Base-by-base conservation (phyloP, 2,113 vertebrate genomes). In the Ciconia stormi region DNA sequence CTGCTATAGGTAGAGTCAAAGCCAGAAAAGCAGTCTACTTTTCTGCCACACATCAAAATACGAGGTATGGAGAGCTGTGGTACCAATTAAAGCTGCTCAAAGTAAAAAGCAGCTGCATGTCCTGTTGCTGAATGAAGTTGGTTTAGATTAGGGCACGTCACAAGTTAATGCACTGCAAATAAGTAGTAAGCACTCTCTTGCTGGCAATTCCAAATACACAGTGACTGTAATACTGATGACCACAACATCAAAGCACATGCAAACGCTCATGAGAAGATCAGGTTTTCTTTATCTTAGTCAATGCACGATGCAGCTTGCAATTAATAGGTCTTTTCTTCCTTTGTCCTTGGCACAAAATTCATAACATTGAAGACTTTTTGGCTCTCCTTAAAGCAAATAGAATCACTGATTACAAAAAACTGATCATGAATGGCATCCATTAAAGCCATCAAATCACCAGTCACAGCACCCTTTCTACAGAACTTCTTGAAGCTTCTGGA, bases 351-450 rank as follows among this genome's bases (percentile, higher is more conserved):
- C 42, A 85, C 23, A 56, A 32, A 81, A 87, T 42, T 81, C 2
- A 0, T 27, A 66, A 89, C 13, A 23, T 0, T n/a, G 69, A 78
- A 83, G 25, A 44, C 2, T 29, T 16, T 22, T n/a, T 55, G 17
- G 32, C 11, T 61, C 42, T 50, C 56, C 47, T 67, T 56, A 83
- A 87, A 91, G 29, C 53, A 92, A 72, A 59, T 7, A 2, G 13
- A 71, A 74, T 16, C 19, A 30, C 1, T 71, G 27, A 63, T 18
- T 50, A 69, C 20, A 89, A 62, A 81, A 83, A 69, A 2, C 2
- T 34, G 4, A 83, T 58, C 3, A 22, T 8, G 6, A 70, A 52
- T 11, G 9, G 25, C 22, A 62, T 49, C 49, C 25, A 81, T 53
- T 70, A 58, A 91, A 90, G 13, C 11, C 50, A 74, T 13, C 46